A percentile compares a stretch with the other conserved stretches of the same genome.
Conservation (phyloP, 2,888 invertebrate species). For the Drosophila setosimentum region DNA sequence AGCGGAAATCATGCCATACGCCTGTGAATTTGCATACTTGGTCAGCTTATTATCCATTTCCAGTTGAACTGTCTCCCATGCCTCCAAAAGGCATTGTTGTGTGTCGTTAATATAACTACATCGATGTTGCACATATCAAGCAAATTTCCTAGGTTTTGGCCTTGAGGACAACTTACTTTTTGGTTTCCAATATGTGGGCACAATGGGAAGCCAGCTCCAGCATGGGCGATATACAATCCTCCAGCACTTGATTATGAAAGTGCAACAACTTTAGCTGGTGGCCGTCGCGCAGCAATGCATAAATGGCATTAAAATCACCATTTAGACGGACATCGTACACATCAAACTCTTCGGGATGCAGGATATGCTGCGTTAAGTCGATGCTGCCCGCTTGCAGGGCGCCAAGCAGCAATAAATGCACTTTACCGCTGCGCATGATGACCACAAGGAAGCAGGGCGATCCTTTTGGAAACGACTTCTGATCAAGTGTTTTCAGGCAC, state of each 20-base stretch:
- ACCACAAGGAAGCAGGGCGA: constrained; percentile 91
- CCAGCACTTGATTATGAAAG: constrained; percentile 83
- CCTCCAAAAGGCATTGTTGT: constrained; percentile 93
- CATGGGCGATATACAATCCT: constrained; percentile 83
- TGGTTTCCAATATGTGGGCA: constrained; percentile 89
- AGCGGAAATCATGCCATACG: constrained; percentile 93
- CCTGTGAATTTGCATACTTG: constrained; percentile 92
- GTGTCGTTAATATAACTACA: constrained; percentile 89
- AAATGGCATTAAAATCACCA: constrained; percentile 89
- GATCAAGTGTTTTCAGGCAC: constrained; percentile 86
- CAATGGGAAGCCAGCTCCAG: constrained; percentile 89
- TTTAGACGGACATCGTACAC: constrained; percentile 89
- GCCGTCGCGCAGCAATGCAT: constrained; percentile 88
- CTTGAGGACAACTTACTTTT: constrained; percentile 85
- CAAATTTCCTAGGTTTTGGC: neutral
- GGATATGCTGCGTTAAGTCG: constrained; percentile 87
- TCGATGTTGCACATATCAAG: neutral
- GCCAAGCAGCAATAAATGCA: constrained; percentile 93
- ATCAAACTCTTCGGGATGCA: constrained; percentile 87
- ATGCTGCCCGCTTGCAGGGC: constrained; percentile 92
- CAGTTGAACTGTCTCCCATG: constrained; percentile 96
- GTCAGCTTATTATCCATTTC: constrained; percentile 97
- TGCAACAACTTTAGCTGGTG: constrained; percentile 88
- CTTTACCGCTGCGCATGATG: constrained; percentile 90
- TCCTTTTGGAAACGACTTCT: constrained; percentile 87